Conservation (phyloP, 2,113 vertebrate genomes). For the Gulo gulo region DNA sequence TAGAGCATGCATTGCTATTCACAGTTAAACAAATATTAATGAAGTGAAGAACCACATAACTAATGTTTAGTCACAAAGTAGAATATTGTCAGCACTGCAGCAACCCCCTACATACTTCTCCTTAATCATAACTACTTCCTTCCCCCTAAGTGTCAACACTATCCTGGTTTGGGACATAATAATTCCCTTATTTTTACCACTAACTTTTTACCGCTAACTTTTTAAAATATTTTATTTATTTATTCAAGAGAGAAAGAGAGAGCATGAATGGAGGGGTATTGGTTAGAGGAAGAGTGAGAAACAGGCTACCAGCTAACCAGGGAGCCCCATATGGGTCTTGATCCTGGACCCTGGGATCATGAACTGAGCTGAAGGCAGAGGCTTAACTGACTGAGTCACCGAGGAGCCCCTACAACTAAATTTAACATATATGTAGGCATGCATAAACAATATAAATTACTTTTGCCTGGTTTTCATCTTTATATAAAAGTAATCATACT, state of each 20-base stretch:
- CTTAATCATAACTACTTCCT: neutral
- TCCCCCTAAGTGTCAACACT: neutral
- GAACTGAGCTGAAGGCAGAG: too few species aligned
- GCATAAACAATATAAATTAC: neutral
- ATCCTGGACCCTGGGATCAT: too few species aligned
- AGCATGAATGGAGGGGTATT: too few species aligned
- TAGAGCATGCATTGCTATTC: neutral
- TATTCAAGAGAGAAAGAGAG: too few species aligned
- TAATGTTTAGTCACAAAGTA: neutral
- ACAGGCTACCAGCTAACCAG: too few species aligned
- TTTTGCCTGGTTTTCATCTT: neutral
- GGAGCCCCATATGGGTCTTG: too few species aligned
- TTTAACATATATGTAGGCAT: neutral
- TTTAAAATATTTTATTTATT: too few species aligned
- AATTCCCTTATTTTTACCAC: neutral
- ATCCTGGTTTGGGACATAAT: neutral
- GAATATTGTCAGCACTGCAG: neutral
- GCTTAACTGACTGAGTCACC: too few species aligned
- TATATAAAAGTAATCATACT: neutral
- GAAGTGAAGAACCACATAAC: neutral
- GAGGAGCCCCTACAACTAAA: too few species aligned
- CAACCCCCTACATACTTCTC: neutral
- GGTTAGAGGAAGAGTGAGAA: too few species aligned
- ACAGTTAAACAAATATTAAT: neutral
- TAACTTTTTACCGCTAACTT: too few species aligned